phyloP scores from a whole-genome alignment of 2,888 invertebrate species.

The Phoenoteleia sp. region DNA sequence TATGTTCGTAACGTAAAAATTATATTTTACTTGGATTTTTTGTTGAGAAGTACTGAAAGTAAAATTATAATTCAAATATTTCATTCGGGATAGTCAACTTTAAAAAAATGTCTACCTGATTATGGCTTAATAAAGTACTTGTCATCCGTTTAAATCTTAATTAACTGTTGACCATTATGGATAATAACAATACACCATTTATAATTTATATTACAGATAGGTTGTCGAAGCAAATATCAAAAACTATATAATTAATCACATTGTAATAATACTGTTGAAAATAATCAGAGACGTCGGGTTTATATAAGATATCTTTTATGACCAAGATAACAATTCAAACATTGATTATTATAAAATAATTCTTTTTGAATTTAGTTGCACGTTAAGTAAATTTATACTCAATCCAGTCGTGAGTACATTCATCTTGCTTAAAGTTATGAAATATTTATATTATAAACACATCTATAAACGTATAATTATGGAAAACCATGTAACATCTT shows the following conservation, averaged over 20 bases:
- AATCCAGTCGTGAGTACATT: too few relatives aligned
- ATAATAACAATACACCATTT: slow-evolving; percentile 12
- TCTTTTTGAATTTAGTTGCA: too few relatives aligned
- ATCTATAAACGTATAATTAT: too few relatives aligned
- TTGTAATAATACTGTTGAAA: slow-evolving; percentile 4
- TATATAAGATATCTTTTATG: slow-evolving; percentile 6
- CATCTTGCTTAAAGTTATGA: too few relatives aligned
- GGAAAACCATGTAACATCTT: too few relatives aligned
- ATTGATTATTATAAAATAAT: not conserved
- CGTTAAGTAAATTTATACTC: too few relatives aligned
- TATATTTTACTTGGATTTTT: not conserved
- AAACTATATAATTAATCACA: slow-evolving; percentile 28
- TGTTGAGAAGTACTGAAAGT: not conserved
- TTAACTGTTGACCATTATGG: slow-evolving; percentile 8
- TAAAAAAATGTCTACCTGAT: not conserved
- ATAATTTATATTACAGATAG: slow-evolving; percentile 5
- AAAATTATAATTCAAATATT: not conserved
- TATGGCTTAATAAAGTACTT: slow-evolving; percentile 22
- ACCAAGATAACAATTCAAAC: not conserved
- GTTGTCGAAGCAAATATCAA: not conserved
- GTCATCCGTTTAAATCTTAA: slow-evolving; percentile 25
- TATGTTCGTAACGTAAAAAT: not conserved
- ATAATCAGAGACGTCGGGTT: not conserved
- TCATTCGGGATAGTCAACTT: not conserved
- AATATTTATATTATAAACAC: too few relatives aligned